Evolutionary conservation across 2,113 vertebrate species (phyloP), one percentile per base, ranked within the genome.

Genomic region (Onychorhynchus coronatus): DNA sequence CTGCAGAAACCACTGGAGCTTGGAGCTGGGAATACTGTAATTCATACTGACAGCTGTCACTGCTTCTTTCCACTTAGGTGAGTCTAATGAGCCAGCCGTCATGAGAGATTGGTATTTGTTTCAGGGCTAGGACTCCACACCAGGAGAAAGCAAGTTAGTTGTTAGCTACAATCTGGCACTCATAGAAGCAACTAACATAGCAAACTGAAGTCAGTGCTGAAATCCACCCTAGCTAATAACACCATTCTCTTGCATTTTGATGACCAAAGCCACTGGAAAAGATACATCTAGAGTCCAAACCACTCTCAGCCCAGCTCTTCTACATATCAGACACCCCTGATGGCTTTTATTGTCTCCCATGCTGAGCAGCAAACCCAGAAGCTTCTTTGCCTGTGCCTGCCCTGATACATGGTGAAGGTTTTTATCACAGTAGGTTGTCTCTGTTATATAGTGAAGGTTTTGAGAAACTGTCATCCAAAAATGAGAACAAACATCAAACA

Each of bases 401-500:
- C 27, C 77, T n/a, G 55, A 22, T 28, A 30, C 8, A 41, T 15
- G 42, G 27, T 13, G 72, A 67, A 82, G 28, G 76, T 49, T 96
- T 96, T 85, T 76, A 75, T 76, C 89, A 74, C 86, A 76, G 49
- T 18, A 76, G 39, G 75, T 8, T 0, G 0, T 33, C 84, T 61
- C 47, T 37, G 20, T 33, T 82, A 85, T 25, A 42, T 3, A 46
- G 58, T 23, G 24, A 95, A 77, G 31, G 35, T 78, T 94, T 41
- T 83, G 68, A 96, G 83, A 88, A 72, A n/a, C 59, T 77, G 49
- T n/a, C 74, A 86, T 65, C 52, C 74, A 76, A 72, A 96, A 89
- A 47, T 35, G 31, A 94, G 74, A 95, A 87, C 21, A 95, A 91
- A 85, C 66, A 87, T 95, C 75, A 95, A 95, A 91, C 42, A 83